Percentiles rank a stretch among this genome's conserved stretches.
Conservation (phyloP, 2,888 invertebrate species). For the Melanotus villosus region DNA sequence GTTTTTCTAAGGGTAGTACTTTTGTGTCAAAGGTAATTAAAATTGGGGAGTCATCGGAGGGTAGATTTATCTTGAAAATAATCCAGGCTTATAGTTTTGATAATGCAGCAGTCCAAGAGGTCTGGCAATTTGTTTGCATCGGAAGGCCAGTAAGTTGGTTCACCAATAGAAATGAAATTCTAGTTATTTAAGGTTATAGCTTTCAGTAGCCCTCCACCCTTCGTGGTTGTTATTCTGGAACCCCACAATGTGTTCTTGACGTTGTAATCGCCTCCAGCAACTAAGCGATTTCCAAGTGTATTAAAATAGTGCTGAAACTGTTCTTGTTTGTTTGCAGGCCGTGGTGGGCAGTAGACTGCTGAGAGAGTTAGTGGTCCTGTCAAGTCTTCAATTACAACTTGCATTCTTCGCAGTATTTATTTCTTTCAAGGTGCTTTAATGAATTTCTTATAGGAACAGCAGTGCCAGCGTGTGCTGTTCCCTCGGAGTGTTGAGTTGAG, state of each 20-base stretch:
- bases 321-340: conserved; percentile 19
- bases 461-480: not conserved
- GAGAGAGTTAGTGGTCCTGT: not conserved
- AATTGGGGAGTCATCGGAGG: not conserved
- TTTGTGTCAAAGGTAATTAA: not conserved
- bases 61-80: too few relatives aligned
- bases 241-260: not conserved
- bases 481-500: not conserved
- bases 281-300: conserved; percentile 7
- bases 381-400: conserved; percentile 31
- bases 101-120: not conserved
- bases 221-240: conserved; percentile 9
- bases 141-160: not conserved
- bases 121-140: not conserved
- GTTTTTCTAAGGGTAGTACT: not conserved
- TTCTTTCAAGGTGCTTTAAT: not conserved
- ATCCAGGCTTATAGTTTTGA: too few relatives aligned
- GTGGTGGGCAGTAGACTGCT: conserved; percentile 22
- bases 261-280: conserved; percentile 3
- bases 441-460: conserved; percentile 25
- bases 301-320: conserved; percentile 15
- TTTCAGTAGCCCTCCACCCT: not conserved
- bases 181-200: not conserved
- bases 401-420: conserved; percentile 18
- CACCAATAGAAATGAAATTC: not conserved